A percentile compares a stretch with the other conserved stretches of the same genome.
These are phyloP conservation scores for Dryobotodes eremita DNA, from an alignment of 2,888 invertebrate genomes.

Conservation along the genomic window DNA sequence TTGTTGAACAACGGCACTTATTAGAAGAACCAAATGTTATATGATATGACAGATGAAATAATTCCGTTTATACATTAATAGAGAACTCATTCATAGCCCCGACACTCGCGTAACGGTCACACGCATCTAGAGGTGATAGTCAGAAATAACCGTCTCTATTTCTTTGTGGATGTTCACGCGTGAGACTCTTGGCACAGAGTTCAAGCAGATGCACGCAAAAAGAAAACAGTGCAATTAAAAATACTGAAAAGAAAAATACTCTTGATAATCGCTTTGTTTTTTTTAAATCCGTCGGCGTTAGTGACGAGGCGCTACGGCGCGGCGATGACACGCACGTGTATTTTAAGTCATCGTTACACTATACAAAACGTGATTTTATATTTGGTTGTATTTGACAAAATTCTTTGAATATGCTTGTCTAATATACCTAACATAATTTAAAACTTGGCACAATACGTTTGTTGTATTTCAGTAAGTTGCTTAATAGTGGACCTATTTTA, in stretches of 20 bases:
- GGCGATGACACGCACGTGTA: slow-evolving; percentile 57
- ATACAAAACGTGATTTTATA: slow-evolving; percentile 35
- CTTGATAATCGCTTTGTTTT: slow-evolving; percentile 83
- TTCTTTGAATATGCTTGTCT: slow-evolving; percentile 48
- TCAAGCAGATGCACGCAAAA: slow-evolving; percentile 70
- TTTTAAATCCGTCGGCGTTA: slow-evolving; percentile 72
- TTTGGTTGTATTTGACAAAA: slow-evolving; percentile 44
- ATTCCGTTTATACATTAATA: slow-evolving; percentile 56
- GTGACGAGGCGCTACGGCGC: slow-evolving; percentile 67
- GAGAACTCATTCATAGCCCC: slow-evolving; percentile 61
- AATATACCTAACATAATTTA: slow-evolving; percentile 46
- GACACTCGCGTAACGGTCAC: slow-evolving; percentile 53
- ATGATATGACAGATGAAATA: slow-evolving; percentile 57
- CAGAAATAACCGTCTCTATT: slow-evolving; percentile 79
- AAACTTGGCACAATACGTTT: slow-evolving; percentile 46
- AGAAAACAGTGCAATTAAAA: slow-evolving; percentile 75
- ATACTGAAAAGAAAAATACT: slow-evolving; percentile 68
- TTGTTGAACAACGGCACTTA: slow-evolving; percentile 36
- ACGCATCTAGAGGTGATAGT: slow-evolving; percentile 69
- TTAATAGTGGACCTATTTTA: slow-evolving; percentile 23
- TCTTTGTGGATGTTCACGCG: slow-evolving; percentile 75
- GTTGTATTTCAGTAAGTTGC: slow-evolving; percentile 41
- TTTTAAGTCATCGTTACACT: slow-evolving; percentile 33
- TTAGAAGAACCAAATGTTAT: slow-evolving; percentile 43
- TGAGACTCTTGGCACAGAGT: slow-evolving; percentile 79